Evolutionary conservation across 2,797 vertebrate species (phyloP).

Genomic region (Sebastes matsubarae): DNA sequence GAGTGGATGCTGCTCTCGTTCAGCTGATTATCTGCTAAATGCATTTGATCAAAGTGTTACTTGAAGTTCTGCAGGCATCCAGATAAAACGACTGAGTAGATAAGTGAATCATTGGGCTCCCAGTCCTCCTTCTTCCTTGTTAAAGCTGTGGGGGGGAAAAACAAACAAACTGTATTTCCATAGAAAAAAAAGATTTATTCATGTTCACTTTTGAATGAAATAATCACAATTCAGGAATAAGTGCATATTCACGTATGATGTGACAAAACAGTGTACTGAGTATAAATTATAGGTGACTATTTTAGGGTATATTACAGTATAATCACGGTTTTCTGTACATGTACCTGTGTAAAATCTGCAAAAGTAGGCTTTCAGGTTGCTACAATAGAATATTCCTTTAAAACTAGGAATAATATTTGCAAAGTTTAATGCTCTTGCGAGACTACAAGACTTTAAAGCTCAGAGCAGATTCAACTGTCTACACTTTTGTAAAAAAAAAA

Average conservation of each 20-base stretch:
- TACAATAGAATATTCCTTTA: conserved; percentile 74
- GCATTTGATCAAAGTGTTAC: conserved; percentile 22
- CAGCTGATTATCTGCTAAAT: conserved; percentile 11
- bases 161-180: conserved; percentile 20
- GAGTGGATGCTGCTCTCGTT: neutral
- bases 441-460: conserved; percentile 60
- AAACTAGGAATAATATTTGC: conserved; percentile 73
- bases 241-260: conserved; percentile 71
- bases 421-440: conserved; percentile 55
- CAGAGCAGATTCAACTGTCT: conserved; percentile 40
- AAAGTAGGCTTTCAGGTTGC: conserved; percentile 63
- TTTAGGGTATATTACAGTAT: conserved; percentile 62
- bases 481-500: conserved; percentile 20
- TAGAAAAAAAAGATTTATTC: conserved; percentile 78
- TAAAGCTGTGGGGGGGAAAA: neutral
- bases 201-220: conserved; percentile 65
- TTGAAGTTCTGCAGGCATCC: neutral
- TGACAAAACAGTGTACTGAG: conserved; percentile 68
- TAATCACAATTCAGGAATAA: conserved; percentile 69
- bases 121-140: neutral
- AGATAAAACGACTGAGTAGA: conserved; percentile 18
- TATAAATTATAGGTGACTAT: conserved; percentile 72
- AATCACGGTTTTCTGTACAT: conserved; percentile 68
- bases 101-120: conserved; percentile 16
- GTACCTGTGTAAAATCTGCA: conserved; percentile 78